Conservation (phyloP, 2,888 invertebrate genomes). For the Xanthia icteritia region DNA sequence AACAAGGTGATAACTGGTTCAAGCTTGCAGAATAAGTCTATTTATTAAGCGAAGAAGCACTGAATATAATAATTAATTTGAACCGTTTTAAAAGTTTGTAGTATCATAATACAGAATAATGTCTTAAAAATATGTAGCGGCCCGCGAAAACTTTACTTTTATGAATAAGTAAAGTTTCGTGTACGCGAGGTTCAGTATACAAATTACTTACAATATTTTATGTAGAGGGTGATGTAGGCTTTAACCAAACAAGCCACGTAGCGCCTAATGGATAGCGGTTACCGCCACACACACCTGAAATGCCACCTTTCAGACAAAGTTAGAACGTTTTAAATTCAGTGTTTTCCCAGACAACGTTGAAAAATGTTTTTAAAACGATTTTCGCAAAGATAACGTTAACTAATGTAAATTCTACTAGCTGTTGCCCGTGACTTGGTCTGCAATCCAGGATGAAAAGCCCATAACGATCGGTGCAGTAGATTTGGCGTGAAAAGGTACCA, state of each 20-base stretch:
- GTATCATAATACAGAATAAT: background rate
- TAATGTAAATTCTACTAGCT: background rate
- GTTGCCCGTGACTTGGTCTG: background rate
- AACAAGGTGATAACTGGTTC: too few species aligned
- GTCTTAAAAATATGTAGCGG: background rate
- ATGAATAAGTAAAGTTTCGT: background rate
- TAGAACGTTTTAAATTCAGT: background rate
- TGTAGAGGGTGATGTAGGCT: slow-evolving; percentile 25
- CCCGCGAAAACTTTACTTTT: too few species aligned
- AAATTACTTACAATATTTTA: slow-evolving; percentile 29
- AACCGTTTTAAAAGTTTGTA: background rate
- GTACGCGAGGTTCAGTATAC: slow-evolving; percentile 1
- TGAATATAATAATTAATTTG: background rate
- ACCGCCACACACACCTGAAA: background rate
- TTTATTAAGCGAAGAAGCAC: background rate
- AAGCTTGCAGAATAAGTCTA: background rate
- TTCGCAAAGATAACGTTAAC: background rate
- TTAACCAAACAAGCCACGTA: slow-evolving; percentile 20
- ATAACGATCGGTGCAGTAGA: too few species aligned
- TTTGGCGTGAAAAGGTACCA: background rate
- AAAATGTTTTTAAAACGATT: too few species aligned
- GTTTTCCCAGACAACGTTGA: background rate
- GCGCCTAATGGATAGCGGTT: slow-evolving; percentile 29
- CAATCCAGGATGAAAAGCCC: too few species aligned
- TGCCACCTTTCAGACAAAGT: too few species aligned